Evolutionary conservation across 1,140 invertebrate species (phyloP).

Genomic region (Theocolax elegans): DNA sequence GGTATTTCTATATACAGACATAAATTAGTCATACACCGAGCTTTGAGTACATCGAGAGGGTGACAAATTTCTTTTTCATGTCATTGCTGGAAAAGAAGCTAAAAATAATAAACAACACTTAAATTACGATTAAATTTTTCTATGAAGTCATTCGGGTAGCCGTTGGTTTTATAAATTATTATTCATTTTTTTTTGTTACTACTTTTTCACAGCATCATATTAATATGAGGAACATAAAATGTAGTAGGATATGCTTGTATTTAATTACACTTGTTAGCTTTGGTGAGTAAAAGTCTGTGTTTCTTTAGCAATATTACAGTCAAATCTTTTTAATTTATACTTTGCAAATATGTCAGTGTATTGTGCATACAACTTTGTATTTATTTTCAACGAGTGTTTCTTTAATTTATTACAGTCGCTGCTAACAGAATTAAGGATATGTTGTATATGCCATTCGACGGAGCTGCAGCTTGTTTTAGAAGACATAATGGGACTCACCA

Average conservation of each 20-base stretch:
- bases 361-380: neutral
- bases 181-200: neutral
- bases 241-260: slow-evolving; percentile 22
- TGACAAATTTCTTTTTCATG: too few species aligned
- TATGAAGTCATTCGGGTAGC: slow-evolving; percentile 30
- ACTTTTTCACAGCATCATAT: neutral
- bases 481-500: slow-evolving; percentile 92
- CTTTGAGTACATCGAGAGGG: too few species aligned
- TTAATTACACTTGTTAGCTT: slow-evolving; percentile 24
- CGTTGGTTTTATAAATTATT: neutral
- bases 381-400: neutral
- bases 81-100: too few species aligned
- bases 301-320: slow-evolving; percentile 5
- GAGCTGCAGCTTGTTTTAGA: slow-evolving; percentile 82
- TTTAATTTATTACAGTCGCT: slow-evolving; percentile 44
- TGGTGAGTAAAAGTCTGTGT: too few species aligned
- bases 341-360: neutral
- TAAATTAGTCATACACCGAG: too few species aligned
- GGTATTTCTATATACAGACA: too few species aligned
- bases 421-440: slow-evolving; percentile 77
- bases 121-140: too few species aligned
- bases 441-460: slow-evolving; percentile 83
- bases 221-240: slow-evolving; percentile 28
- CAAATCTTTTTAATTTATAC: neutral
- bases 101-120: too few species aligned